Evolutionary conservation across 2,113 vertebrate genomes (phyloP).

Genomic region (Amphilophus citrinellus): DNA sequence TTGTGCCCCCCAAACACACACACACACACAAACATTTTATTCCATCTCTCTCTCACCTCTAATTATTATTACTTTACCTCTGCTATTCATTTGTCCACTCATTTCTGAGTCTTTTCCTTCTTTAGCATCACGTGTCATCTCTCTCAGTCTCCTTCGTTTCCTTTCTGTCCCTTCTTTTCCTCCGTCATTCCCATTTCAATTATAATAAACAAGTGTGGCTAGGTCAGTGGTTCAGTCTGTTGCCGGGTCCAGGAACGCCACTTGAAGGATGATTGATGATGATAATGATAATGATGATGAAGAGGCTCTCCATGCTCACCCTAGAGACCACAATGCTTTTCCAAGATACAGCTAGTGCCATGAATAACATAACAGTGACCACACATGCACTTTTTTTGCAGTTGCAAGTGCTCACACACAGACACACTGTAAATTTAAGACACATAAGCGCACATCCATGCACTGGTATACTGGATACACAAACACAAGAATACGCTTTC

Average conservation of each 20-base stretch:
- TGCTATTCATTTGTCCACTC: not conserved
- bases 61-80: not conserved
- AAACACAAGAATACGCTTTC: conserved; percentile 26
- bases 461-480: conserved; percentile 14
- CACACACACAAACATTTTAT: not conserved
- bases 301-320: conserved; percentile 58
- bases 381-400: conserved; percentile 27
- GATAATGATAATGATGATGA: conserved; percentile 74
- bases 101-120: not conserved
- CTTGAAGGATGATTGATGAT: conserved; percentile 70
- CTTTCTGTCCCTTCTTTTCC: not conserved
- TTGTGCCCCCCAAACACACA: not conserved
- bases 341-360: conserved; percentile 59
- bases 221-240: conserved; percentile 39
- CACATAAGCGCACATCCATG: conserved; percentile 24
- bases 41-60: not conserved
- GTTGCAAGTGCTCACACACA: conserved; percentile 22
- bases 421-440: not conserved
- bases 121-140: not conserved
- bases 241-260: conserved; percentile 38
- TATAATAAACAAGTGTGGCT: conserved; percentile 37
- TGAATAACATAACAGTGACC: conserved; percentile 64
- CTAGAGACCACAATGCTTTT: conserved; percentile 61
- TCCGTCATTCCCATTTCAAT: conserved; percentile 30
- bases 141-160: not conserved